phyloP scores from a whole-genome alignment of 2,888 invertebrate genomes.

The Polymixis lichenea region DNA sequence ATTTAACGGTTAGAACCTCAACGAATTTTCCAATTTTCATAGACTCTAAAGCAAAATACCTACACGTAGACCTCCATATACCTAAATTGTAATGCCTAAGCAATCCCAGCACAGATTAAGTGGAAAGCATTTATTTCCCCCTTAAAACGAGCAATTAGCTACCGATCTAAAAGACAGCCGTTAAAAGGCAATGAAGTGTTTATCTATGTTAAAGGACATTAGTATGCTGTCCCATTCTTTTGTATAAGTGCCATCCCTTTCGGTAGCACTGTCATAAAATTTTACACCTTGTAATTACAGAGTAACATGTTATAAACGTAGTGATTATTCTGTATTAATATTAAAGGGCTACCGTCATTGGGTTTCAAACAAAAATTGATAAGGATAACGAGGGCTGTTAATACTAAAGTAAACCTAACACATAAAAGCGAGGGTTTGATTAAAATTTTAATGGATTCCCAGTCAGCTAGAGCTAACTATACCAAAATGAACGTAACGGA shows the following conservation, averaged over 20 bases:
- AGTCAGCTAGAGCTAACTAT: conserved; percentile 59
- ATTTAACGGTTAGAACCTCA: background rate
- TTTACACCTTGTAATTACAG: conserved; percentile 44
- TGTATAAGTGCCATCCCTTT: conserved; percentile 24
- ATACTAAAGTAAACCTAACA: conserved; percentile 54
- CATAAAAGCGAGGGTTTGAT: conserved; percentile 70
- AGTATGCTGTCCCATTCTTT: conserved; percentile 30
- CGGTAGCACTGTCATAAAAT: conserved; percentile 39
- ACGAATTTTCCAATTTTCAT: background rate
- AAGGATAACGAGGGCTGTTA: conserved; percentile 53
- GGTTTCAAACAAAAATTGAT: conserved; percentile 40
- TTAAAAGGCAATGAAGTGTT: conserved; percentile 53
- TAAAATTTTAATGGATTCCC: conserved; percentile 76
- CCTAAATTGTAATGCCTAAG: conserved; percentile 2
- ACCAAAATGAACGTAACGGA: conserved; percentile 49
- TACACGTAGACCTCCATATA: background rate
- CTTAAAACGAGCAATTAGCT: conserved; percentile 46
- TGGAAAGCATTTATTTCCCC: conserved; percentile 33
- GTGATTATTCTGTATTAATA: conserved; percentile 36
- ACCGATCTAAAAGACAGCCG: conserved; percentile 35
- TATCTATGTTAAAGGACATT: conserved; percentile 48
- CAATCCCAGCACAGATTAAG: conserved; percentile 5
- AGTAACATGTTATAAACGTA: conserved; percentile 27
- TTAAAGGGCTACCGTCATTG: conserved; percentile 20
- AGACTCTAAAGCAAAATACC: background rate